Evolutionary conservation across 2,797 vertebrate genomes (phyloP), one percentile per base, ranked within the genome.

Genomic region (Knipowitschia caucasica): DNA sequence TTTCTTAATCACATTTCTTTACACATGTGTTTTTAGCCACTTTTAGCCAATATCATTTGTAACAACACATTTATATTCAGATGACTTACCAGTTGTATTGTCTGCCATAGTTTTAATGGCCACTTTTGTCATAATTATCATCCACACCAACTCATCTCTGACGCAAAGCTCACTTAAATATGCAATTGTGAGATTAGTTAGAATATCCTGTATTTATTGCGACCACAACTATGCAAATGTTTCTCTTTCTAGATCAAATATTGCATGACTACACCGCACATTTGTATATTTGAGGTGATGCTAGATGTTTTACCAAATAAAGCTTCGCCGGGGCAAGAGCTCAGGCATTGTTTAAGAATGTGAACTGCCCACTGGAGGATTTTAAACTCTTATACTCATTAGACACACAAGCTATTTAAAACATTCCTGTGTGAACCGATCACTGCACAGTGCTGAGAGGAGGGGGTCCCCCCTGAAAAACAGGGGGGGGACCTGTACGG

Each of bases 361-460:
- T 23, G 46, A 33, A 23, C 17, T 18, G 10, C 25, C 31, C 50
- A 55, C 30, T 64, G 17, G 9, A 56, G 38, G 31, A 38, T 39
- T 26, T 6, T 44, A 31, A 56, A 50, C 43, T 39, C 55, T 52
- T 45, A 34, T 30, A 4, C 53, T 38, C 7, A 23, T 47, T 54
- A 56, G 24, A 56, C 18, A 18, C 18, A 18, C 43, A 49, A 24
- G 50, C 47, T 53, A 21, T 27, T 54, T 62, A 35, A 12, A 56
- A 58, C 49, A 50, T 61, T 56, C 24, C 43, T 30, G 31, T 43
- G 18, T 51, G 38, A 63, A 58, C 36, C 25, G 50, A 26, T 51
- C 14, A 3, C 59, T 44, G 29, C 45, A 64, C 46, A 56, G 15
- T 9, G 11, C 40, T 27, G 12, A 52, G 51, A 35, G 42, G 12